These are phyloP conservation scores for Anas platyrhynchos DNA, from an alignment of 2,113 vertebrate species.

Conservation along the genomic window DNA sequence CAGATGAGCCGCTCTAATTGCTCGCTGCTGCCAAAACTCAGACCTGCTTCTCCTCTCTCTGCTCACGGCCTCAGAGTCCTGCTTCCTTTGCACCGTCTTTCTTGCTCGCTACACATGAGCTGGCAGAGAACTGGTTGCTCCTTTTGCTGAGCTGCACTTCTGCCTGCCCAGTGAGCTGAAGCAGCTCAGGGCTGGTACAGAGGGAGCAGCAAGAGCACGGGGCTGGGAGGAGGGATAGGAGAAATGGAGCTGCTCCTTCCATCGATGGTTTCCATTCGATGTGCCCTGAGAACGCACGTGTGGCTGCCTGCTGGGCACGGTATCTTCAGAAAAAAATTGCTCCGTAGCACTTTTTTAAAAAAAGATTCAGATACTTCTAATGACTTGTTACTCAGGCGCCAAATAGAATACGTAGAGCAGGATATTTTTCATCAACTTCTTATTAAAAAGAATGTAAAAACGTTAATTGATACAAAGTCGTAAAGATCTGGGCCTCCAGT, in stretches of 20 bases:
- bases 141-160: neutral
- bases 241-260: neutral
- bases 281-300: rapidly evolving
- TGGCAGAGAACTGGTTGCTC: neutral
- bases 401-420: slow-evolving; percentile 6
- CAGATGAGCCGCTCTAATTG: neutral
- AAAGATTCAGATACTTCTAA: neutral
- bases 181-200: neutral
- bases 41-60: neutral
- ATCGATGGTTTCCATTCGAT: neutral
- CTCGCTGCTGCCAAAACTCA: neutral
- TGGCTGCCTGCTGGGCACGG: neutral
- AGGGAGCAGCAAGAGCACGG: neutral
- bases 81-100: neutral
- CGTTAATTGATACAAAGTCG: slow-evolving; percentile 31
- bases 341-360: neutral
- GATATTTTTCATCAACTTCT: slow-evolving; percentile 57
- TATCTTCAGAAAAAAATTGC: neutral
- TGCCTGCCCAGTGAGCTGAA: neutral
- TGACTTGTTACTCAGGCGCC: neutral
- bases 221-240: neutral
- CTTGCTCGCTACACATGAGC: neutral
- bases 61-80: neutral
- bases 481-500: slow-evolving; percentile 28
- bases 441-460: slow-evolving; percentile 43